Evolutionary conservation across 2,888 invertebrate species (phyloP).

Genomic region (Phragmatobia fuliginosa): DNA sequence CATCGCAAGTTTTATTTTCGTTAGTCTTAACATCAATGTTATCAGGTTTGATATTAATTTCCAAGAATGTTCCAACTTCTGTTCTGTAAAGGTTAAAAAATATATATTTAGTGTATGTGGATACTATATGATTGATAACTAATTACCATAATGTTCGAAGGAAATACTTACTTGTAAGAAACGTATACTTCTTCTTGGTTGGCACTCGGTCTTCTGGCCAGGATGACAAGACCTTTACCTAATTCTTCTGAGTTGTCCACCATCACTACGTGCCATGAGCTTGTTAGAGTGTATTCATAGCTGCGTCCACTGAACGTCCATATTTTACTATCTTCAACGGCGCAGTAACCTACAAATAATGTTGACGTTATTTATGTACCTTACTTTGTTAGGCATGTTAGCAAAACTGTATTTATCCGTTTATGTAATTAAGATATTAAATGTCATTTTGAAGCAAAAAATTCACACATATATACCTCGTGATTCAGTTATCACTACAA

Average conservation of each 20-base stretch:
- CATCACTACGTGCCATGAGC: conserved; percentile 88
- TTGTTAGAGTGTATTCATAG: conserved; percentile 83
- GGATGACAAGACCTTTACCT: conserved; percentile 68
- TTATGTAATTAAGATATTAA: not conserved
- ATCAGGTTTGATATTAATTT: conserved; percentile 70
- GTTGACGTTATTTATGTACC: conserved; percentile 38
- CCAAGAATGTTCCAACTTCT: conserved; percentile 65
- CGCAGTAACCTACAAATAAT: conserved; percentile 85
- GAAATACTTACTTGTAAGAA: conserved; percentile 72
- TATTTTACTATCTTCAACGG: conserved; percentile 85
- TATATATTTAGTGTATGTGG: not conserved
- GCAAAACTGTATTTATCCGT: not conserved
- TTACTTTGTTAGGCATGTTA: conserved; percentile 55
- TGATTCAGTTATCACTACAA: not conserved
- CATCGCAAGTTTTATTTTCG: conserved; percentile 69
- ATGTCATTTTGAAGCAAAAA: not conserved
- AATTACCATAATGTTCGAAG: not conserved
- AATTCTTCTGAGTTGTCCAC: conserved; percentile 68
- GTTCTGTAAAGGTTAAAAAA: conserved; percentile 54
- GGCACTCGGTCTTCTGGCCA: conserved; percentile 66
- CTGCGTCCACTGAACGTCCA: conserved; percentile 89
- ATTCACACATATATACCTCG: not conserved
- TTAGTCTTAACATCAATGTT: conserved; percentile 75
- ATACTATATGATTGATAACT: not conserved
- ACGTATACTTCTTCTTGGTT: conserved; percentile 74